A percentile compares a stretch with the other conserved stretches of the same genome.
Evolutionary conservation across 2,888 invertebrate genomes (phyloP).

Genomic region (Papilio demoleus): DNA sequence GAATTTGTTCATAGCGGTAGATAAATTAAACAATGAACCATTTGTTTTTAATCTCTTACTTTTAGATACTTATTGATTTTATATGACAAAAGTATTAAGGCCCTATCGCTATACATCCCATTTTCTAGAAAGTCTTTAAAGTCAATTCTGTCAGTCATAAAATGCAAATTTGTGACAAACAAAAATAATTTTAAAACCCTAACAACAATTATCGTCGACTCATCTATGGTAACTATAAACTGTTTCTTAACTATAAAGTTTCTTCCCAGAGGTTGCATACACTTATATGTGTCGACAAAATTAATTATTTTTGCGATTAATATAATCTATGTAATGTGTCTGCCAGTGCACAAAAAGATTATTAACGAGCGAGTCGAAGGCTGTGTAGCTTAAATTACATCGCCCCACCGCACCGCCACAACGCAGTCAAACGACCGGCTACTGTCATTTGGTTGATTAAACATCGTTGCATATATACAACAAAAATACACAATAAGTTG

Average conservation of each 20-base stretch:
- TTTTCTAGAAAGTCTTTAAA: neutral
- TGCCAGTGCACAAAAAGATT: slow-evolving; percentile 36
- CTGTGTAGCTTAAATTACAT: slow-evolving; percentile 39
- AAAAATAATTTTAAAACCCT: no score
- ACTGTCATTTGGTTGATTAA: slow-evolving; percentile 40
- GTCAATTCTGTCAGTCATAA: no score
- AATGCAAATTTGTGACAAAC: neutral
- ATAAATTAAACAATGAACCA: neutral
- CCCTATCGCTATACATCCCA: no score
- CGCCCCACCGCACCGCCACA: slow-evolving; percentile 33
- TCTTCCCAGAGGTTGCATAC: neutral
- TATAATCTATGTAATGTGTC: slow-evolving; percentile 36
- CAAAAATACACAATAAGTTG: slow-evolving; percentile 22
- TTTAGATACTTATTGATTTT: no score
- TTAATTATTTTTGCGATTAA: slow-evolving; percentile 25
- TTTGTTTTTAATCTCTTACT: neutral
- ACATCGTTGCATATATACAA: slow-evolving; percentile 24
- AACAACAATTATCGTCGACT: no score
- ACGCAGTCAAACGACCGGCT: slow-evolving; percentile 32
- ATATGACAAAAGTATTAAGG: no score
- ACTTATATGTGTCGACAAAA: slow-evolving; percentile 6
- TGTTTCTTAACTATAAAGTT: no score
- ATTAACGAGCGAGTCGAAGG: slow-evolving; percentile 41
- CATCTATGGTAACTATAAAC: no score
- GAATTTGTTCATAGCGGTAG: neutral